Base-by-base conservation (phyloP, 2,113 vertebrate species). In the Bambusicola thoracicus region DNA sequence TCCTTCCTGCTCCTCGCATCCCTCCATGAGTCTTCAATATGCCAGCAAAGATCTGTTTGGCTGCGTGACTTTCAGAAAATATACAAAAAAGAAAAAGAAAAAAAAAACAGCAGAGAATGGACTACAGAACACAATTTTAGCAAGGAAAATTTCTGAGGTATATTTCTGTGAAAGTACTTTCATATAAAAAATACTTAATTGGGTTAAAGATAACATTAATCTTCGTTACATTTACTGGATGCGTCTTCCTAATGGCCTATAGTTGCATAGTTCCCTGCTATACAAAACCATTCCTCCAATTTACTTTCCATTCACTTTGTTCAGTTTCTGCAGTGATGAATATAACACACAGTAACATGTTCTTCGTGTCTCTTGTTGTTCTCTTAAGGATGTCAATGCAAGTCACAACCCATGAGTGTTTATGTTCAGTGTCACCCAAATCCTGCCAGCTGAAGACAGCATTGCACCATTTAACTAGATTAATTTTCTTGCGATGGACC, bases 391-490 rank as follows among this genome's bases (percentile, higher is more conserved):
- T 83, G 74, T 40, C 56, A 24, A 20, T 49, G 84, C 81, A 93
- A 95, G 36, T 74, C 76, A 61, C 81, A 92, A 36, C n/a, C 89
- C 32, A 0, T 36, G 79, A 94, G 80, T 85, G 67, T 91, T 95
- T 92, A 73, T 76, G 80, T 74, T 92, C 73, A 82, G 25, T 69
- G 84, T 87, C 92, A 90, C 59, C 69, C 74, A 3, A 8, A 40
- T 58, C 44, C 78, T 79, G 62, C 40, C 76, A 94, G 81, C 69
- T 93, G 90, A 86, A 92, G 92, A 94, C 86, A 89, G 62, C 76
- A n/a, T 7, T 51, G 78, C 59, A 66, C 55, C 56, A 84, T 81
- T 93, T 91, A 93, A 96, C 92, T 38, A 94, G 80, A 95, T 93
- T 81, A 40, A 87, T 96, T 96, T 96, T 80, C 73, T 92, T 58